Percentiles rank a stretch among this genome's conserved stretches.
Conservation (phyloP, 92 coral and sea anemone species). For the Pocillopora meandrina region DNA sequence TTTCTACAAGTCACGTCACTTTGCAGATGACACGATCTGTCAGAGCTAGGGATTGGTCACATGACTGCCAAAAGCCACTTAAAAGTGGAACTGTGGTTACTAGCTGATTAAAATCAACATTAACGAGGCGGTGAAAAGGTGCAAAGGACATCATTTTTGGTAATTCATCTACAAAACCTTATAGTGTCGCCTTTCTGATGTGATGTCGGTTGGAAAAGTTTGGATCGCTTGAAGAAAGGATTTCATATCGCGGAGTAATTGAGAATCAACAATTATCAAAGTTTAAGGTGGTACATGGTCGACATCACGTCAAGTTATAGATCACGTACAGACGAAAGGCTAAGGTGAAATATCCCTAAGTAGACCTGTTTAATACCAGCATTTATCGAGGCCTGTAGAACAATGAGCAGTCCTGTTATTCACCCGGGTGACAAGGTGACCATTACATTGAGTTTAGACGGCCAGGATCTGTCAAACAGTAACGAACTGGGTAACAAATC, state of each 20-base stretch:
- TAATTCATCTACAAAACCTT: conserved; percentile 1
- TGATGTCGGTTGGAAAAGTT: not conserved
- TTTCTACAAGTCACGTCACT: not conserved
- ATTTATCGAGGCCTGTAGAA: not conserved
- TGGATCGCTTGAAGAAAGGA: conserved; percentile 1
- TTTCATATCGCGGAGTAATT: not conserved
- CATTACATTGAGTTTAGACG: conserved; percentile 15
- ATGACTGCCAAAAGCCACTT: not conserved
- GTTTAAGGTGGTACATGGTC: not conserved
- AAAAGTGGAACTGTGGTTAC: conserved; percentile 5
- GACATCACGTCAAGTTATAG: not conserved
- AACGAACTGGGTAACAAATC: conserved; percentile 3
- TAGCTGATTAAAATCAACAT: conserved; percentile 22
- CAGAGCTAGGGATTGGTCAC: conserved; percentile 10
- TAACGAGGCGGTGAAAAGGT: not conserved
- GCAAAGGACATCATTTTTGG: not conserved
- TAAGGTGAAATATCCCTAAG: conserved; percentile 3
- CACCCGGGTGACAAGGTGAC: conserved; percentile 39
- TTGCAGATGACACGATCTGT: not conserved
- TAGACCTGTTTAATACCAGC: not conserved
- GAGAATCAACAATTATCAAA: not conserved
- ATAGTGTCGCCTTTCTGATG: not conserved
- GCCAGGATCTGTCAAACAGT: not conserved
- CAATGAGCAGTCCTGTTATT: conserved; percentile 28
- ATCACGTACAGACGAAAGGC: too few species aligned